These are phyloP conservation scores for Poeciliopsis turrubarensis DNA, from an alignment of 2,113 vertebrate species.

Conservation along the genomic window DNA sequence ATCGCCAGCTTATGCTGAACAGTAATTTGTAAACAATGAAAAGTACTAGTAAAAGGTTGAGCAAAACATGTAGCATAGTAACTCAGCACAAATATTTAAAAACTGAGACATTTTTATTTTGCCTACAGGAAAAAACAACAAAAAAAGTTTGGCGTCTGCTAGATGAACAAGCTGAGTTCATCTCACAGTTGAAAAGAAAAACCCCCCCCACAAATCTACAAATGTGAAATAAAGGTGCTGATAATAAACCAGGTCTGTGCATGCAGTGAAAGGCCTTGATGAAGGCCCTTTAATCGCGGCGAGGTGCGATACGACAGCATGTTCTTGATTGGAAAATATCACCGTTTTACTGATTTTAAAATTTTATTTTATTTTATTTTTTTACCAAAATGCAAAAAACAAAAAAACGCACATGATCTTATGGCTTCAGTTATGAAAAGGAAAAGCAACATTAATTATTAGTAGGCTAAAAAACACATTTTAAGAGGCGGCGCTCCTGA, in stretches of 20 bases:
- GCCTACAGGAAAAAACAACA: conserved; percentile 15
- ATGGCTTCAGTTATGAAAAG: not conserved
- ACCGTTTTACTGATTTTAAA: not conserved
- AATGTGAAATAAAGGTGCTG: not conserved
- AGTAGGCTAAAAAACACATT: not conserved
- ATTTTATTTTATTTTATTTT: not conserved
- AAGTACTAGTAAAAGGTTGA: conserved; percentile 6
- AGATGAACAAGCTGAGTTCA: conserved; percentile 8
- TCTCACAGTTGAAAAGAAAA: not conserved
- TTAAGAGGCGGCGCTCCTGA: too few relatives aligned
- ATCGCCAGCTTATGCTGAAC: not conserved
- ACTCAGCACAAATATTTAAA: conserved; percentile 43
- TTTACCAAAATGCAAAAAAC: not conserved
- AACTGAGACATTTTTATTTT: conserved; percentile 15
- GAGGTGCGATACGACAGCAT: not conserved
- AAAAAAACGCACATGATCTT: not conserved
- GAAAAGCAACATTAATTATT: not conserved
- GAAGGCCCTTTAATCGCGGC: conserved; percentile 1
- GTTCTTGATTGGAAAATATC: not conserved
- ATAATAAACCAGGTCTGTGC: conserved; percentile 61
- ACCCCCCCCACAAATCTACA: not conserved
- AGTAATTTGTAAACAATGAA: not conserved
- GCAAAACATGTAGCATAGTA: not conserved
- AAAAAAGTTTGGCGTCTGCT: conserved; percentile 24
- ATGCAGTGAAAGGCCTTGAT: conserved; percentile 78